These are phyloP conservation scores for Sclerurus mexicanus DNA, from an alignment of 2,113 vertebrate genomes.

Conservation along the genomic window DNA sequence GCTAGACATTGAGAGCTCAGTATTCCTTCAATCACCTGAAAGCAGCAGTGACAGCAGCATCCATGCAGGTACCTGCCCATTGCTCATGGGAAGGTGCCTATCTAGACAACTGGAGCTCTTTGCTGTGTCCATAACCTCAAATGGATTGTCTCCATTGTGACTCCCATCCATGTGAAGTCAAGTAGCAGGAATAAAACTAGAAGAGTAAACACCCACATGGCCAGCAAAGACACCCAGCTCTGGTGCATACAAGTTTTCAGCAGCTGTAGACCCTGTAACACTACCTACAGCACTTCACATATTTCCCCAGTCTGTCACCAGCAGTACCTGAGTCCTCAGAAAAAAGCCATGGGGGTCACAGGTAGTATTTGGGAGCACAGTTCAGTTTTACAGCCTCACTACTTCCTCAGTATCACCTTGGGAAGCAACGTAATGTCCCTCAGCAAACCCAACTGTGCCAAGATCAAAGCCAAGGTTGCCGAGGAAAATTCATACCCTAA, in stretches of 20 bases:
- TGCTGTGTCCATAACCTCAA: background rate
- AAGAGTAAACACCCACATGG: background rate
- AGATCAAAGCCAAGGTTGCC: constrained; percentile 48
- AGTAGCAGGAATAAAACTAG: background rate
- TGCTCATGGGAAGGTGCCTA: background rate
- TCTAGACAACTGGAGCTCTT: background rate
- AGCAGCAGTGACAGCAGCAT: background rate
- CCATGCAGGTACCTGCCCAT: no score
- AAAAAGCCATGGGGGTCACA: background rate
- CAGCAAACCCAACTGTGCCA: constrained; percentile 1
- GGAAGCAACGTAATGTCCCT: background rate
- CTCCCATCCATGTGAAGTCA: background rate
- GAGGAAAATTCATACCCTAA: constrained; percentile 30
- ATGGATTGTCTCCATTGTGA: background rate
- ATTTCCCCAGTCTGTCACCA: background rate
- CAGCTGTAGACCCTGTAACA: background rate
- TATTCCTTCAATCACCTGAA: background rate
- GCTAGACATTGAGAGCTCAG: background rate
- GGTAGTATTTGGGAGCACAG: background rate
- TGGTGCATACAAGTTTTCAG: background rate
- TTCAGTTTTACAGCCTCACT: constrained; percentile 43
- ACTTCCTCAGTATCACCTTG: constrained; percentile 51
- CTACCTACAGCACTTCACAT: background rate
- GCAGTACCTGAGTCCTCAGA: background rate
- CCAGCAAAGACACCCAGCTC: background rate